Percentiles rank a stretch among this genome's conserved stretches.
Evolutionary conservation across 2,113 vertebrate genomes (phyloP).

Genomic region (Tragelaphus strepsiceros): DNA sequence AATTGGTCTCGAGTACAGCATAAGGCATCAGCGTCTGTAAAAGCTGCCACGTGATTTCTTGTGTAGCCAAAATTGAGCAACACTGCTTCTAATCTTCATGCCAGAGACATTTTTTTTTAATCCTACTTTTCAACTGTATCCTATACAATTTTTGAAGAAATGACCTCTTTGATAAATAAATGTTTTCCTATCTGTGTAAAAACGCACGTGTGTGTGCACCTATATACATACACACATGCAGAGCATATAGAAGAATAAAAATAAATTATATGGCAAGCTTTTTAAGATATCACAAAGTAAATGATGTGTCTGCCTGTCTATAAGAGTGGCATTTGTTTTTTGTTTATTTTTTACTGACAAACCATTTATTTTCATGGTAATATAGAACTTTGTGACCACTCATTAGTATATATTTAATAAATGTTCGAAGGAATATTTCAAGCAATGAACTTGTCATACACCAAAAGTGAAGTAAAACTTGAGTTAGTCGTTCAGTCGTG

Average conservation of each 20-base stretch:
- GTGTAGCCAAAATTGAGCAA: neutral
- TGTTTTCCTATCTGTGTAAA: neutral
- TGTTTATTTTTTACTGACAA: neutral
- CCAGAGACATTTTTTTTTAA: neutral
- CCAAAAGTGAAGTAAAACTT: neutral
- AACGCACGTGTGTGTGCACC: neutral
- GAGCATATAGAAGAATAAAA: conserved; percentile 8
- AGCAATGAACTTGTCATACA: neutral
- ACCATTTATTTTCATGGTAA: neutral
- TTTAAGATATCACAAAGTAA: neutral
- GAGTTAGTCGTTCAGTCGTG: neutral
- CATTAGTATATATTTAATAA: neutral
- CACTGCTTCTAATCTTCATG: neutral
- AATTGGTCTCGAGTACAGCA: neutral
- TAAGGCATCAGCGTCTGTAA: neutral
- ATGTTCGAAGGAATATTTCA: neutral
- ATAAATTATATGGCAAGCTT: neutral
- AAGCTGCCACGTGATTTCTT: neutral
- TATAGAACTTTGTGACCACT: neutral
- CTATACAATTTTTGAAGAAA: neutral
- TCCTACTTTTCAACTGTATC: neutral
- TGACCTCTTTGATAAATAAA: neutral
- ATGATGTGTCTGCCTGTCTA: neutral
- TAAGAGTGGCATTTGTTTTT: neutral
- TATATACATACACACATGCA: neutral